Evolutionary conservation across 2,113 vertebrate species (phyloP), one percentile per base, ranked within the genome.

Genomic region (Bufo bufo): DNA sequence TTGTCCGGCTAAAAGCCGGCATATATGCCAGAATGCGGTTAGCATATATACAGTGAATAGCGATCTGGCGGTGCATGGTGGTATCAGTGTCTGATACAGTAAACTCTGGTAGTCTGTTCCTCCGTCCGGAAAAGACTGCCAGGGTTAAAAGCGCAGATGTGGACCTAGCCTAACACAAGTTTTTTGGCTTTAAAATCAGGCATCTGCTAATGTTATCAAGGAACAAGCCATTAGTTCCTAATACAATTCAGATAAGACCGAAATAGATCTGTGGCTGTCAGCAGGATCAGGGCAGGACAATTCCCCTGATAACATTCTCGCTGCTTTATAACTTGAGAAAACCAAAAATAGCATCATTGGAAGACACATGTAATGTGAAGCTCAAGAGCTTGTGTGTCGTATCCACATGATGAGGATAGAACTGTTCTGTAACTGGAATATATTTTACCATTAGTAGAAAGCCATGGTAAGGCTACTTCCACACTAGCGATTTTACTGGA

Each of bases 171-270:
- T 33, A 19, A 78, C 75, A 20, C 20, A 13, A 3, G 50, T 54
- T 56, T n/a, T 20, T 54, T 12, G 77, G 20, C 20, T n/a, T 52
- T 54, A 50, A n/a, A 77, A 78, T 7, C 20, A n/a, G n/a, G 50
- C 75, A n/a, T 49, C 75, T 80, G 11, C 54, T 80, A 80, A 59
- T 80, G 54, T 16, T 80, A 58, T 16, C 77, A 80, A 58, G n/a
- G 52, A 80, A 33, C 77, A 33, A 14, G 54, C 17, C 33, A 58
- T 80, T 80, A n/a, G 54, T 59, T 58, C 52, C 50, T 80, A 80
- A 58, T 54, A 54, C 77, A 33, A n/a, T 59, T 80, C 59, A 58
- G 77, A 78, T 56, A 78, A 56, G 20, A 78, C 50, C 10, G 52
- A 54, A 78, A 56, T 78, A 56, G 50, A 78, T 54, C 16, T 54